phyloP scores from a whole-genome alignment of 2,113 vertebrate species.

The Climacteris rufus region DNA sequence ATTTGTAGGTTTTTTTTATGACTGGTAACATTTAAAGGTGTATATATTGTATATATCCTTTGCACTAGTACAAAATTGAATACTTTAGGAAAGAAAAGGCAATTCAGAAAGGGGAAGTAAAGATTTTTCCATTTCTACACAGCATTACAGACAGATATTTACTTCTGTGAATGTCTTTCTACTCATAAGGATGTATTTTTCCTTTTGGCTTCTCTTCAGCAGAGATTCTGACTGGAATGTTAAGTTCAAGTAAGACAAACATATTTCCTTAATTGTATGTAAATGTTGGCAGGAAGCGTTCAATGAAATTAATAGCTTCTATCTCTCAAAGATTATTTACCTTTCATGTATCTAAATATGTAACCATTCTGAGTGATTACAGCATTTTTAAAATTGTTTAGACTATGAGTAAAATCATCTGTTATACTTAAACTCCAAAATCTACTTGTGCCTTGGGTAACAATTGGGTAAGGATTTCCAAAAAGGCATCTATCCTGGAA shows the following conservation, averaged over 20 bases:
- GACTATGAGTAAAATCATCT: neutral
- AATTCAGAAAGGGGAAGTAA: neutral
- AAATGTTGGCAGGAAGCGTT: neutral
- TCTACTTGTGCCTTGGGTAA: neutral
- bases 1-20: accelerated
- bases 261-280: neutral
- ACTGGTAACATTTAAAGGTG: neutral
- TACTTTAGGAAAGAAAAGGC: neutral
- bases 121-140: neutral
- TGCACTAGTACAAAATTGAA: neutral
- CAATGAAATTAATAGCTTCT: neutral
- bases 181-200: neutral
- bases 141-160: neutral
- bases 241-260: neutral
- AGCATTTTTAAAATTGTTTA: neutral
- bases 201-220: neutral
- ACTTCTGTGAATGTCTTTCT: neutral
- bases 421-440: neutral
- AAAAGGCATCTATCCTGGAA: neutral
- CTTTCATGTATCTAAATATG: neutral
- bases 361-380: neutral
- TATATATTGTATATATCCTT: neutral
- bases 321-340: neutral
- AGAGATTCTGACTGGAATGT: conserved; percentile 2
- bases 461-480: neutral